Evolutionary conservation across 2,797 vertebrate genomes (phyloP).

Genomic region (Austrolebias charrua): DNA sequence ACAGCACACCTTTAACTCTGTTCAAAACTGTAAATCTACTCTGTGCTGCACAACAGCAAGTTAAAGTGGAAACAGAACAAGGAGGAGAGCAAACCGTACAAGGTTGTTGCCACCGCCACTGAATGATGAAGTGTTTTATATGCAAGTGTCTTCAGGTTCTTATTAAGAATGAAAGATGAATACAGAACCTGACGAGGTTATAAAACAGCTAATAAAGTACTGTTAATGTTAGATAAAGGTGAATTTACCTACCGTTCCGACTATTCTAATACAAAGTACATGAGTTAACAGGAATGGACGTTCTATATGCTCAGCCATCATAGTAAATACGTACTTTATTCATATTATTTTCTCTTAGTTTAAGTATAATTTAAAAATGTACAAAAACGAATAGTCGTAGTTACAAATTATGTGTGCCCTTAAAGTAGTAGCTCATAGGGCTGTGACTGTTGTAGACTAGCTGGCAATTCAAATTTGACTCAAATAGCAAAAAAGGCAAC

Average conservation of each 20-base stretch:
- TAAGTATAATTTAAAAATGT: not conserved
- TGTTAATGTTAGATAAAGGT: not conserved
- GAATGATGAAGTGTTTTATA: not conserved
- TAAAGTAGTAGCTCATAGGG: too few species aligned
- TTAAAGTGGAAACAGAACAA: not conserved
- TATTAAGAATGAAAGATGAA: not conserved
- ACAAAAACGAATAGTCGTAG: too few species aligned
- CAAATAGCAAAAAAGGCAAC: too few species aligned
- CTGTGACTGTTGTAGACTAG: too few species aligned
- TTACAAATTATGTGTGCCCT: too few species aligned
- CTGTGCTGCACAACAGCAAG: not conserved
- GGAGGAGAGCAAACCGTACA: not conserved
- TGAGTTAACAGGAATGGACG: not conserved
- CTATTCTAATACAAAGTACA: not conserved
- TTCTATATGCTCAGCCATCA: not conserved
- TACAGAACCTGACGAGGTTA: not conserved
- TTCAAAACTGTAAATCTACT: not conserved
- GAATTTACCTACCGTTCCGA: not conserved
- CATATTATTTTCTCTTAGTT: not conserved
- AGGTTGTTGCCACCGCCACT: not conserved
- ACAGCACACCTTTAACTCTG: conserved; percentile 7
- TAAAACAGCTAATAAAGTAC: not conserved
- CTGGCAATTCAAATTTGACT: too few species aligned
- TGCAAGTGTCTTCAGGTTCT: not conserved
- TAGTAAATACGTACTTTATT: not conserved